Conservation (phyloP, 2,888 invertebrate genomes). For the Nomada ferruginata region DNA sequence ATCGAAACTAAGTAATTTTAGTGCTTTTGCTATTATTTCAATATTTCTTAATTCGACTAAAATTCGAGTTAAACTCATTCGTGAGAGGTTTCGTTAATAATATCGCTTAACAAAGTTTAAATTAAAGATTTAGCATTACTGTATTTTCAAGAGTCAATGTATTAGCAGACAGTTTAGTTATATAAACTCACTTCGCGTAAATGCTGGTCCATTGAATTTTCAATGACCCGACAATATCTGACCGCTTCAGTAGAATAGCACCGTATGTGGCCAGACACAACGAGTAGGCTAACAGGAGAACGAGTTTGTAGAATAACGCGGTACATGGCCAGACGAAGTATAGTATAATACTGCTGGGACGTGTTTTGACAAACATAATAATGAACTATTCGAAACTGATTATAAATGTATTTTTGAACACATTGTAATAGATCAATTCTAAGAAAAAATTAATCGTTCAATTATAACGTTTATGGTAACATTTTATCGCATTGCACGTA, state of each 20-base stretch:
- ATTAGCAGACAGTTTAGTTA: neutral
- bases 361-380: neutral
- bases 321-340: neutral
- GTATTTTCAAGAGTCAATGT: too few relatives aligned
- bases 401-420: neutral
- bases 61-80: too few relatives aligned
- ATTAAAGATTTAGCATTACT: too few relatives aligned
- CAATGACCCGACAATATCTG: conserved; percentile 8
- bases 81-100: too few relatives aligned
- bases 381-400: neutral
- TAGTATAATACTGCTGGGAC: neutral
- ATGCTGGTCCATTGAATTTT: conserved; percentile 8
- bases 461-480: too few relatives aligned
- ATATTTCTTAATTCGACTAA: too few relatives aligned
- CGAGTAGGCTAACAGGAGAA: neutral
- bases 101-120: too few relatives aligned
- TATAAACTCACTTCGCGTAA: neutral
- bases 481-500: neutral
- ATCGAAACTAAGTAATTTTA: too few relatives aligned
- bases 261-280: neutral
- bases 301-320: neutral
- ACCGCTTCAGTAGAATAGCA: conserved; percentile 9
- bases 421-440: neutral
- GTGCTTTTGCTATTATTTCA: too few relatives aligned
- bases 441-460: too few relatives aligned